A percentile compares a stretch with the other conserved stretches of the same genome.
phyloP scores from a whole-genome alignment of 2,113 vertebrate genomes.

The Pitta sordida region DNA sequence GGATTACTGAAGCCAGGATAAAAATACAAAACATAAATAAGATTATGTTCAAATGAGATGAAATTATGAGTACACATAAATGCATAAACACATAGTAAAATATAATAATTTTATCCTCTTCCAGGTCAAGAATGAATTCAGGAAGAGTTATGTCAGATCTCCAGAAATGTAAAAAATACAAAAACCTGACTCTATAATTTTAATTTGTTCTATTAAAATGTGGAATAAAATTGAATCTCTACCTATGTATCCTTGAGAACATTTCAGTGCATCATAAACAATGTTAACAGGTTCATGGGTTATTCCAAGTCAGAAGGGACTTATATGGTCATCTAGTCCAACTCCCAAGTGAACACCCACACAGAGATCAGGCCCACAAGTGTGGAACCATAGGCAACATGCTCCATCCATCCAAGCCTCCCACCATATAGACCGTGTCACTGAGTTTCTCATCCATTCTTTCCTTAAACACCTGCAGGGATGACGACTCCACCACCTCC shows the following conservation, averaged over 20 bases:
- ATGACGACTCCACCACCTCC: too few relatives aligned
- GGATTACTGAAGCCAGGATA: background rate
- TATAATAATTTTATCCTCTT: background rate
- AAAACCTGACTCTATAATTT: background rate
- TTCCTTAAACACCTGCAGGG: too few relatives aligned
- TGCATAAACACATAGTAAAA: too few relatives aligned
- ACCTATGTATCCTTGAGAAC: background rate
- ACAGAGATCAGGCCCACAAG: too few relatives aligned
- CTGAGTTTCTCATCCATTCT: too few relatives aligned
- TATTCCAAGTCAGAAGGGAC: too few relatives aligned
- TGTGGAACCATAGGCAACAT: too few relatives aligned
- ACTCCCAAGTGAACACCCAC: too few relatives aligned
- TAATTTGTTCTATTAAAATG: background rate
- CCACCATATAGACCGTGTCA: too few relatives aligned
- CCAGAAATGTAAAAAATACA: background rate
- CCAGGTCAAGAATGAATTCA: background rate
- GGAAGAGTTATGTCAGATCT: background rate
- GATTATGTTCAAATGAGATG: background rate
- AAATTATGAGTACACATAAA: background rate
- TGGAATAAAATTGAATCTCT: background rate
- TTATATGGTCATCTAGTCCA: too few relatives aligned
- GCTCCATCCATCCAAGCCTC: too few relatives aligned
- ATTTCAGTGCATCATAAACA: background rate
- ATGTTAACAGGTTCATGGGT: too few relatives aligned
- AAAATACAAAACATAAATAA: background rate